Conservation (phyloP, 2,797 vertebrate species). For the Hafferia zeledoni region DNA sequence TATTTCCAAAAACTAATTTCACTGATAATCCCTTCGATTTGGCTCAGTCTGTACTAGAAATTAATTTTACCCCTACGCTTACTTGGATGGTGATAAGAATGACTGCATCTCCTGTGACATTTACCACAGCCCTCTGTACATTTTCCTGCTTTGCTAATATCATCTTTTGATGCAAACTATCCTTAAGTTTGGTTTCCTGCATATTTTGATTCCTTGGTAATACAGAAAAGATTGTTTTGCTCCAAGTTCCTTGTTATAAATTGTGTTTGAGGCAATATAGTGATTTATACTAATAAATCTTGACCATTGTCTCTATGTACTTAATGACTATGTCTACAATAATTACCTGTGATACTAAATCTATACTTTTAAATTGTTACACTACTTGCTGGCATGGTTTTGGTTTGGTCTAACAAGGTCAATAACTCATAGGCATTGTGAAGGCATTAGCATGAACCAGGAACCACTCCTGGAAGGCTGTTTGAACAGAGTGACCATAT, state of each 20-base stretch:
- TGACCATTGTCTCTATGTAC: background rate
- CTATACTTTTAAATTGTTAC: constrained; percentile 8
- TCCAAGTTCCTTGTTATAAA: background rate
- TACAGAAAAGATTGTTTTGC: background rate
- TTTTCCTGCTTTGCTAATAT: background rate
- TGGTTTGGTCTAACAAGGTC: background rate
- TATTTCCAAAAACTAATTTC: constrained; percentile 29
- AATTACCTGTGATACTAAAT: constrained; percentile 40
- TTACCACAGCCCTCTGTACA: background rate
- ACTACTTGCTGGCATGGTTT: background rate
- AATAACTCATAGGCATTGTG: background rate
- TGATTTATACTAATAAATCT: background rate
- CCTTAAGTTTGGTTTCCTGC: background rate
- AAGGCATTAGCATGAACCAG: background rate
- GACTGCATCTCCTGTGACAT: background rate
- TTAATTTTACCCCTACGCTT: background rate
- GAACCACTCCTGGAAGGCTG: background rate
- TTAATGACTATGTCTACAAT: background rate
- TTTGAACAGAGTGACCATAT: background rate
- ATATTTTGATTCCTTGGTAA: background rate
- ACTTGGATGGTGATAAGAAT: background rate
- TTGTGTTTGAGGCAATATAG: background rate
- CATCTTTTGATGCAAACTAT: background rate
- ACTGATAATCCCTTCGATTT: constrained; percentile 1
- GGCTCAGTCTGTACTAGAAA: background rate